Evolutionary conservation across 2,888 invertebrate species (phyloP).

Genomic region (Eupsilia transversa): DNA sequence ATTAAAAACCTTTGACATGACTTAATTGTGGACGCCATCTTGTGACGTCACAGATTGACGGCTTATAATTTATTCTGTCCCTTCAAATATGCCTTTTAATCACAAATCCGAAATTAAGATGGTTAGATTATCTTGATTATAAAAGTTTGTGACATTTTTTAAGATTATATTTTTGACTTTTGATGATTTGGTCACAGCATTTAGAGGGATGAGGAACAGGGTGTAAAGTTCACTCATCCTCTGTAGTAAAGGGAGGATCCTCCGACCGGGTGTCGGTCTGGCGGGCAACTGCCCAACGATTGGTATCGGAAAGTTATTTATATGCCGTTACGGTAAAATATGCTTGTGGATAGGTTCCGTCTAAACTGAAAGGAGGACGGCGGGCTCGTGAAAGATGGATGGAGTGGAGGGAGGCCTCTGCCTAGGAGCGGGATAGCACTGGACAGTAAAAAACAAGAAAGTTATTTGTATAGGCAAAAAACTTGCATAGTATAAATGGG

Average conservation of each 20-base stretch:
- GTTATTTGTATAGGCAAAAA: too few species aligned
- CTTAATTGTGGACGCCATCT: conserved; percentile 61
- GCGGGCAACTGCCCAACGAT: too few species aligned
- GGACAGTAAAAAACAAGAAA: too few species aligned
- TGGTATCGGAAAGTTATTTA: too few species aligned
- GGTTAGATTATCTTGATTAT: conserved; percentile 33
- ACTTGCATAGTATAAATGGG: too few species aligned
- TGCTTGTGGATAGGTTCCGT: too few species aligned
- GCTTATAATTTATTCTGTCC: conserved; percentile 58
- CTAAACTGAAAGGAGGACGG: not conserved
- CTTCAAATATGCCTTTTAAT: conserved; percentile 58
- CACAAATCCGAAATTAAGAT: conserved; percentile 51
- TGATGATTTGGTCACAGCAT: not conserved
- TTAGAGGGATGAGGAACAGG: too few species aligned
- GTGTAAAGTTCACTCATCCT: too few species aligned
- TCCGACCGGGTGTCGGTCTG: too few species aligned
- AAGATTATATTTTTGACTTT: not conserved
- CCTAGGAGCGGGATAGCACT: not conserved
- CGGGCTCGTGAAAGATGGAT: not conserved
- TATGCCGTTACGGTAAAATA: too few species aligned
- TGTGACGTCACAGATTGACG: conserved; percentile 59
- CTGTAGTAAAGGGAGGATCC: too few species aligned
- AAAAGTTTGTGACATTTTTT: conserved; percentile 23
- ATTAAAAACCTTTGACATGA: conserved; percentile 66
- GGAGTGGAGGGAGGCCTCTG: not conserved